Base-by-base conservation (phyloP, 2,113 vertebrate species). In the Dasyurus viverrinus region DNA sequence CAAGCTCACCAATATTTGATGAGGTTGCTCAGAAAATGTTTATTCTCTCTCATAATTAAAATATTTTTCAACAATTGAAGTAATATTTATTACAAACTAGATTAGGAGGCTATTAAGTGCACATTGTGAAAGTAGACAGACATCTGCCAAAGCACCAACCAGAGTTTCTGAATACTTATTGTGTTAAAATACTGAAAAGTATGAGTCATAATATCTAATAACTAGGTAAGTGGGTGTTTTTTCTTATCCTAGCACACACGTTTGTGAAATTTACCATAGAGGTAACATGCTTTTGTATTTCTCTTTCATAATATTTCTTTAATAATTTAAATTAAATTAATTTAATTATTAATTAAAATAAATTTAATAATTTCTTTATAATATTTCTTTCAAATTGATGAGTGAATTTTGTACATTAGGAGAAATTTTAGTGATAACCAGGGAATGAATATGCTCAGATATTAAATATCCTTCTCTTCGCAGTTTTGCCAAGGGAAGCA, bases 331-430 rank as follows among this genome's bases (percentile, higher is more conserved):
- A 48, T 48, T 48, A 48, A 48, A 6, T 48, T 48, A 48, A 6
- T 6, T 48, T 48, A 48, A 48, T 8, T 7, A 48, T 48, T 48
- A 48, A 48, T 48, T 48, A 48, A 48, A 48, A 8, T 48, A 48
- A 48, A 48, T 48, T 48, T 48, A 48, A 48, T 48, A 48, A 48
- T 48, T 48, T 48, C 48, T 89, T 94, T 54, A 27, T n/a, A 16
- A 89, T 30, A 60, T 46, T 96, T 42, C 96, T 97, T 96, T 97
- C 90, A 94, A 96, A 94, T 60, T 46, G 94, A 90, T 95, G 54
- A 89, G 53, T 93, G 95, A 96, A 90, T 94, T 97, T 95, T 92
- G 53, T 96, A 94, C 42, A 60, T 30, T 54, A 89, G 96, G 89
- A 93, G 94, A 68, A 95, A 0, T 0, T 96, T 90, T 92, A 96